phyloP scores from a whole-genome alignment of 2,797 vertebrate genomes.

The Cossypha polioptera region DNA sequence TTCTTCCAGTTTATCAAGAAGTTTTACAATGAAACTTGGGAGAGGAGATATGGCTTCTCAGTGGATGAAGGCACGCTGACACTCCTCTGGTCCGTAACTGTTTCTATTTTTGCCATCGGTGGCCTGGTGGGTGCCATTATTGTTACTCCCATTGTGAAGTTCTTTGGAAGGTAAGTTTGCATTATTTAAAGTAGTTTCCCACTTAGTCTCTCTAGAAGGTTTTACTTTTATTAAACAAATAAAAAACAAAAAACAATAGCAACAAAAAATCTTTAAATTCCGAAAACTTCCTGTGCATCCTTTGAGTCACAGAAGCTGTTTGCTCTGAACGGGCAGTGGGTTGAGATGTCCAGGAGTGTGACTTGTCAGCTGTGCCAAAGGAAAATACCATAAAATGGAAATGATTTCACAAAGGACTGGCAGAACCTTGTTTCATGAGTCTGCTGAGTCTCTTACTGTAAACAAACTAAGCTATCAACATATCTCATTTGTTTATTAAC shows the following conservation, averaged over 20 bases:
- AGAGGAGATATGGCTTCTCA: slow-evolving; percentile 75
- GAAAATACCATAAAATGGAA: not conserved
- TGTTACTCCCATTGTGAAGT: slow-evolving; percentile 82
- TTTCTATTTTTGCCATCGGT: slow-evolving; percentile 93
- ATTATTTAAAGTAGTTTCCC: not conserved
- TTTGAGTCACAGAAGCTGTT: not conserved
- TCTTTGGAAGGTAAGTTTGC: slow-evolving; percentile 85
- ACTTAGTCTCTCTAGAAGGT: not conserved
- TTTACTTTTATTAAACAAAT: not conserved
- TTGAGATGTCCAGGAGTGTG: not conserved
- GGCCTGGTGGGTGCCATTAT: slow-evolving; percentile 87
- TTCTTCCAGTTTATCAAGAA: slow-evolving; percentile 85
- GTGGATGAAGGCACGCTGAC: slow-evolving; percentile 74
- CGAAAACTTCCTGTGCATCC: not conserved
- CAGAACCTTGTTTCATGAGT: not conserved
- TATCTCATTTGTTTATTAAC: not conserved
- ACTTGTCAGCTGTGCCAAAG: not conserved
- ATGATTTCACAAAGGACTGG: not conserved
- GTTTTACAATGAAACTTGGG: slow-evolving; percentile 91
- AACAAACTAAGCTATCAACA: not conserved
- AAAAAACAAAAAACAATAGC: not conserved
- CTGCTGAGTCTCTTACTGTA: not conserved
- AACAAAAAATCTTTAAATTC: not conserved
- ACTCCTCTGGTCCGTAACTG: slow-evolving; percentile 91
- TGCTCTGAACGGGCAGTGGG: not conserved